phyloP scores from a whole-genome alignment of 1,140 invertebrate genomes.

The Drosophila neocordata region DNA sequence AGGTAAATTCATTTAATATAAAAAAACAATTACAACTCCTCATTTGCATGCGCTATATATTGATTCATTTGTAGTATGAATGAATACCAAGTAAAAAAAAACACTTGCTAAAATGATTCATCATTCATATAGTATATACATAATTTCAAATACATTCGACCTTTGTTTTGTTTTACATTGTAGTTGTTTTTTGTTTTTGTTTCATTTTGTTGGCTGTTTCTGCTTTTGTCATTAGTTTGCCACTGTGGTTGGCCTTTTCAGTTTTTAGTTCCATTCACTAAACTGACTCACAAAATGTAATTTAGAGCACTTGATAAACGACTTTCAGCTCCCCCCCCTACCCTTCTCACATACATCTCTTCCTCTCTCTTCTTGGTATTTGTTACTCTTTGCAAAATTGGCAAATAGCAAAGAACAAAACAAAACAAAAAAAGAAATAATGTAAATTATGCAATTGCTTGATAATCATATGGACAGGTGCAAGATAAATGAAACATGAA shows the following conservation, averaged over 20 bases:
- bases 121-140: not conserved
- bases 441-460: no score
- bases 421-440: no score
- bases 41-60: no score
- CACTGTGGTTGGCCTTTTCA: conserved; percentile 9
- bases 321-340: not conserved
- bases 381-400: not conserved
- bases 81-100: no score
- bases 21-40: no score
- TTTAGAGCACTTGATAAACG: conserved; percentile 10
- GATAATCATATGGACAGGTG: no score
- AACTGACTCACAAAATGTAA: conserved; percentile 10
- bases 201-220: not conserved
- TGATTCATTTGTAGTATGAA: no score
- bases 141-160: conserved; percentile 2
- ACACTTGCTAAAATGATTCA: conserved; percentile 5
- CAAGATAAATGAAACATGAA: no score
- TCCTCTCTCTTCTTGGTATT: not conserved
- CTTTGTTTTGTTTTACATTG: not conserved
- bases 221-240: conserved; percentile 10
- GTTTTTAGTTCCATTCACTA: conserved; percentile 11
- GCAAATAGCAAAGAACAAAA: not conserved
- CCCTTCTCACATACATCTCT: not conserved
- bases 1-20: no score
- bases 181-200: not conserved